Conservation (phyloP, 2,888 invertebrate genomes). For the Boloria euphrosyne region DNA sequence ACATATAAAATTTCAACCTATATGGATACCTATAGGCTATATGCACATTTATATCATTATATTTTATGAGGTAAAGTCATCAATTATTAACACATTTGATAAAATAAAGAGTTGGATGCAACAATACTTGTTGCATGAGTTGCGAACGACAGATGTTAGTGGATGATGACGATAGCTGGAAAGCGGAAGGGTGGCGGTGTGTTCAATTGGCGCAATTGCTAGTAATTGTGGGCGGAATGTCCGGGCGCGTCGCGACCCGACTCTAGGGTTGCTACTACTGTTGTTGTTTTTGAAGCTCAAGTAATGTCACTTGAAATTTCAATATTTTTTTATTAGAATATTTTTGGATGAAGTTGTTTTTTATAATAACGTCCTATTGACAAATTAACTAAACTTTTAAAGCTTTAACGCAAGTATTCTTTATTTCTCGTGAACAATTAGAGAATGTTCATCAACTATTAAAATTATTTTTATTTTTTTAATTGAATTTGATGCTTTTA, state of each 20-base stretch:
- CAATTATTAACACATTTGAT: not conserved
- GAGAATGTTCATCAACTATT: no score
- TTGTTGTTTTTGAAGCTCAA: not conserved
- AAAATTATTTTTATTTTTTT: no score
- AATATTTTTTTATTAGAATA: not conserved
- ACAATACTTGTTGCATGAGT: conserved; percentile 34
- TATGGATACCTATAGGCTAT: no score
- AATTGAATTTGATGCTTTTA: no score
- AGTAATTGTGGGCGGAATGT: conserved; percentile 80
- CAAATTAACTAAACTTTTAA: no score
- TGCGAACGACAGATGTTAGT: conserved; percentile 64
- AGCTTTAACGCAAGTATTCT: no score
- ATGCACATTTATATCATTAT: no score
- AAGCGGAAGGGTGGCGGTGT: conserved; percentile 79
- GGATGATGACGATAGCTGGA: conserved; percentile 55
- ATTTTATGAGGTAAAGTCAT: not conserved
- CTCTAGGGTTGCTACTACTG: conserved; percentile 21
- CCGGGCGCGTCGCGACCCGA: conserved; percentile 57
- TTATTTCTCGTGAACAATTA: no score
- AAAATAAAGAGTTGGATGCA: not conserved
- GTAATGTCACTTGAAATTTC: not conserved
- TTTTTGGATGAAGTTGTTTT: no score
- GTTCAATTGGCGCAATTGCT: conserved; percentile 81
- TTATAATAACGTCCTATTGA: no score
- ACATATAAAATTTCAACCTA: no score